Evolutionary conservation across 2,797 vertebrate species (phyloP).

Genomic region (Tapera naevia): DNA sequence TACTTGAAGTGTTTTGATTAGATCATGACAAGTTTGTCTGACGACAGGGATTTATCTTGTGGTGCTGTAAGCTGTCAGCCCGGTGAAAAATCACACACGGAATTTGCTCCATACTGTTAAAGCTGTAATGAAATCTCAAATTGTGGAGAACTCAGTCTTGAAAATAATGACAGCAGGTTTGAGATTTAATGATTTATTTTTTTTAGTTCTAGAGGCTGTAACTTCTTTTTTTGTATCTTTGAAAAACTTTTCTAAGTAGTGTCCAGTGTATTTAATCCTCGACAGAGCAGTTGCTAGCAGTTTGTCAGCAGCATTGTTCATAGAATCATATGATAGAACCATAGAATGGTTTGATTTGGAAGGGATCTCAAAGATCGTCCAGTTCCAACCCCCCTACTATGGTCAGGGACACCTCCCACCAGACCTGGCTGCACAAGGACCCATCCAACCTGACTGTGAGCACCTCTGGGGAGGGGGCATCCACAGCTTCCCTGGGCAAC

Average conservation of each 20-base stretch:
- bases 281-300: too few relatives aligned
- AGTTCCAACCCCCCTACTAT: too few relatives aligned
- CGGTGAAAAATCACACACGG: conserved; percentile 34
- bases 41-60: conserved; percentile 48
- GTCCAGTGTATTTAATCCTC: neutral
- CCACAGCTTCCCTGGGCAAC: too few relatives aligned
- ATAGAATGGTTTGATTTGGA: too few relatives aligned
- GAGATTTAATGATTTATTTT: neutral
- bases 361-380: too few relatives aligned
- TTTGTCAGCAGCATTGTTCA: neutral
- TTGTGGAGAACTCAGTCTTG: neutral
- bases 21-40: conserved; percentile 60
- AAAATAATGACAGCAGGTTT: neutral
- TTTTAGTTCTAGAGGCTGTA: neutral
- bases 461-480: too few relatives aligned
- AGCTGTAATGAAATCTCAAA: neutral
- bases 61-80: conserved; percentile 53
- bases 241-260: neutral
- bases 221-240: neutral
- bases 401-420: too few relatives aligned
- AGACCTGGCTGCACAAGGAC: too few relatives aligned
- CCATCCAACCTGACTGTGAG: too few relatives aligned
- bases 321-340: too few relatives aligned
- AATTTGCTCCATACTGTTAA: neutral
- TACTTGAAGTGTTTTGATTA: conserved; percentile 69